Base-by-base conservation (phyloP, 2,888 invertebrate species). In the Gymnosoma rotundatum region DNA sequence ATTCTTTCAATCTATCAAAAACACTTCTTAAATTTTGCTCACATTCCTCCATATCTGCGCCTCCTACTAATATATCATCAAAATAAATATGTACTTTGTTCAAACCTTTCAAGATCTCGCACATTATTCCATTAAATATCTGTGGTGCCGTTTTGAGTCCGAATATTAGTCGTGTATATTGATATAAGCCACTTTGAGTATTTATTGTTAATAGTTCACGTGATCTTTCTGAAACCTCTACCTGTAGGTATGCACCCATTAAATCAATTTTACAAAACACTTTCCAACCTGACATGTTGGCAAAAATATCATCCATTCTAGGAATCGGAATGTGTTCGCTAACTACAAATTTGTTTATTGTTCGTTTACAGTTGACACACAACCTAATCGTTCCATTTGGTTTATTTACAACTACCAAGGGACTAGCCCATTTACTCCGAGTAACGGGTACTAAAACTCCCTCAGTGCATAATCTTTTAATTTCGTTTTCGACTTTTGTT, bases 341-440 rank as follows among this genome's bases (percentile, higher is more conserved):
- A 14, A 58, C 67, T 25, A 83, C 67, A 69, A 58, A 83, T 48
- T 63, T 67, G 10, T 79, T 80, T 9, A 85, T 60, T 2, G 83
- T 85, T 8, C 56, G 45, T 16, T 74, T 78, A 18, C 83, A 83
- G 61, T 86, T 81, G 0, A 86, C 78, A 38, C 83, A 80, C 14
- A 83, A 50, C 12, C 74, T 54, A 20, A 80, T 76, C 8, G 76
- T 58, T 0, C 80, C 85, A 58, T 83, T 75, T 9, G 50, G 21
- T 58, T 86, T 83, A 67, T 70, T 80, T 0, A 85, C 79, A 14
- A 85, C 50, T 0, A 85, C 82, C 16, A 85, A 10, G 6, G 85
- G 83, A 66, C 83, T 80, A 8, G 85, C 79, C 79, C 75, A 82
- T 56, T 38, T 82, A 61, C 72, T 84, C 12, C 80, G 18, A 14